Percentiles rank a stretch among this genome's conserved stretches.
phyloP scores from a whole-genome alignment of 2,113 vertebrate genomes.

The Eonycteris spelaea region DNA sequence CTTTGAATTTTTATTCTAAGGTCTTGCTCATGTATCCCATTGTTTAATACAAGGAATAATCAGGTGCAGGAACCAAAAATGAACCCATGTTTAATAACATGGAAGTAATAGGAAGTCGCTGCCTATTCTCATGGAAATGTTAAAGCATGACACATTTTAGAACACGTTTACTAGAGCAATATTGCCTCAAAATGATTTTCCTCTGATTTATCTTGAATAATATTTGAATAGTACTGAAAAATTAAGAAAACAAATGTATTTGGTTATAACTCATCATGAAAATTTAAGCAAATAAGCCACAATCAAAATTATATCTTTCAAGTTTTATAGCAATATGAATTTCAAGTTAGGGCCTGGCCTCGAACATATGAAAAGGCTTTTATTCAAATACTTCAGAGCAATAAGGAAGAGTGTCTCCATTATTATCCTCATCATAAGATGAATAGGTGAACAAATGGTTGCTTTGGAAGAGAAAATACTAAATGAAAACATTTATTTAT shows the following conservation, averaged over 20 bases:
- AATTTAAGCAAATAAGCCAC: neutral
- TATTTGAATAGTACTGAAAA: neutral
- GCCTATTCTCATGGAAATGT: slow-evolving; percentile 33
- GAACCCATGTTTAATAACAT: slow-evolving; percentile 66
- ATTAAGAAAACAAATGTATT: neutral
- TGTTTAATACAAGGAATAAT: neutral
- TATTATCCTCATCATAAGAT: neutral
- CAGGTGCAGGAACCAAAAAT: slow-evolving; percentile 36
- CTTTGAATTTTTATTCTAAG: neutral
- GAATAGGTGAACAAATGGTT: neutral
- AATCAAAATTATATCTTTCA: neutral
- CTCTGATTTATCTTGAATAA: neutral
- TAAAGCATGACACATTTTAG: neutral
- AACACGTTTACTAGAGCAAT: neutral
- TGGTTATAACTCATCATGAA: neutral
- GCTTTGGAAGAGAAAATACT: neutral
- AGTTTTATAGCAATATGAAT: neutral
- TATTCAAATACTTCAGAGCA: neutral
- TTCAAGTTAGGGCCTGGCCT: neutral
- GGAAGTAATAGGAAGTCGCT: slow-evolving; percentile 56
- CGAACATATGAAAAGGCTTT: neutral
- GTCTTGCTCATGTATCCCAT: neutral
- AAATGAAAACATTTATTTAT: neutral
- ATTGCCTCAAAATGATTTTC: neutral
- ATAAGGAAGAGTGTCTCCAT: neutral